Evolutionary conservation across 1,140 invertebrate species (phyloP), one percentile per base, ranked within the genome.

Genomic region (Lordiphosa mommai): DNA sequence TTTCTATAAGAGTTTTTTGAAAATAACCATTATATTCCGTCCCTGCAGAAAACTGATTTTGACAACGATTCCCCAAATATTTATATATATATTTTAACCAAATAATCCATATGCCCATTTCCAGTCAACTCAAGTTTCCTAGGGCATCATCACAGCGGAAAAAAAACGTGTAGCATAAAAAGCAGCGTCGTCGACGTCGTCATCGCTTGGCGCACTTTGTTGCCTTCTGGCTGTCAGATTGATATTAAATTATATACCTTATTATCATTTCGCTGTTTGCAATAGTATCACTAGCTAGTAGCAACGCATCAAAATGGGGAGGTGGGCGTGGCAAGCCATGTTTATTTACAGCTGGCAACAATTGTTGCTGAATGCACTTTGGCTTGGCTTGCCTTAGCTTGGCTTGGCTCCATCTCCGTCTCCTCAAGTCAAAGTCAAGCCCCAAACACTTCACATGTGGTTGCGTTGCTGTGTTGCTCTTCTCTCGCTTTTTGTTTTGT

Each of bases 181-280:
- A 58, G 52, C 55, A 59, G 55, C 63, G 20, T 13, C 33, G 41
- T 61, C 43, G 41, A 13, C 61, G 27, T 60, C 44, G 50, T 41
- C 53, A 46, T 58, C 52, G 52, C 52, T 52, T 51, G 58, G 67
- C 59, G 76, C 76, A 80, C 76, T 82, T 82, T 82, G 77, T 82
- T 84, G 77, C 77, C 76, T 82, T 82, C 77, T 82, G 77, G 77
- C 77, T 82, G 77, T 82, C 77, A 82, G 76, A 82, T 82, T 82
- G 76, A 82, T 82, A 82, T 82, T 82, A 82, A 82, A 82, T 82
- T 82, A 82, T 82, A 82, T 82, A 84, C 76, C 76, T 82, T 82
- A 82, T 82, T 82, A 82, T 82, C 76, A 82, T 84, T 63, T 66
- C 51, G 55, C 52, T 72, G 69, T 69, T 66, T 66, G 61, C 44